A percentile compares a stretch with the other conserved stretches of the same genome.
Conservation (phyloP, 2,888 invertebrate species). For the Cantharis nigra region DNA sequence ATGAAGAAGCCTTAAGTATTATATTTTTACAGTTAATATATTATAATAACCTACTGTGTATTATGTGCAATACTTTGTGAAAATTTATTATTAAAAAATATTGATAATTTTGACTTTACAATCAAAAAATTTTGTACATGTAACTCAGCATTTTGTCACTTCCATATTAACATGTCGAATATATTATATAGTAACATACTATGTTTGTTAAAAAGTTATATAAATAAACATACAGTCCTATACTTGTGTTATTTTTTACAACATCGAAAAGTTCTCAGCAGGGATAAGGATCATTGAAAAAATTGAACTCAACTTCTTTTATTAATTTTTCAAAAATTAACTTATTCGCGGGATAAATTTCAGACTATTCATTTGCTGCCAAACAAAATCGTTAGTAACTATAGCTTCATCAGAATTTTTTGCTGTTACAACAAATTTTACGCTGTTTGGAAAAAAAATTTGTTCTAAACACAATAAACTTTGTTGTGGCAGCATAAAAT, state of each 20-base stretch:
- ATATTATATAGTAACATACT: conserved; percentile 17
- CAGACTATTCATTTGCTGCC: no score
- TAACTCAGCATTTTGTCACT: conserved; percentile 23
- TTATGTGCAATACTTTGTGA: conserved; percentile 3
- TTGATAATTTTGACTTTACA: not conserved
- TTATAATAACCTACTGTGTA: not conserved
- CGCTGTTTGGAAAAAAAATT: no score
- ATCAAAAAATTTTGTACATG: conserved; percentile 7
- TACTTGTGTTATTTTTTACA: not conserved
- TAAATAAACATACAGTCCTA: conserved; percentile 25
- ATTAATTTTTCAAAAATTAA: no score
- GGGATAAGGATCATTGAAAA: not conserved
- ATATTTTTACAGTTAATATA: not conserved
- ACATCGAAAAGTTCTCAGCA: not conserved
- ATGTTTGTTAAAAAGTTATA: conserved; percentile 27
- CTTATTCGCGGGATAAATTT: no score
- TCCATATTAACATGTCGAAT: conserved; percentile 19
- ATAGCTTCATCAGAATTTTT: no score
- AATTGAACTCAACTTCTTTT: no score
- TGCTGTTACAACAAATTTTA: no score
- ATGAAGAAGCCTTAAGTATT: not conserved
- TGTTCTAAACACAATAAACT: no score
- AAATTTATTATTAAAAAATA: not conserved
- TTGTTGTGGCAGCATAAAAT: no score
- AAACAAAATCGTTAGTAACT: no score